Evolutionary conservation across 2,113 vertebrate species (phyloP).

Genomic region (Chunga burmeisteri): DNA sequence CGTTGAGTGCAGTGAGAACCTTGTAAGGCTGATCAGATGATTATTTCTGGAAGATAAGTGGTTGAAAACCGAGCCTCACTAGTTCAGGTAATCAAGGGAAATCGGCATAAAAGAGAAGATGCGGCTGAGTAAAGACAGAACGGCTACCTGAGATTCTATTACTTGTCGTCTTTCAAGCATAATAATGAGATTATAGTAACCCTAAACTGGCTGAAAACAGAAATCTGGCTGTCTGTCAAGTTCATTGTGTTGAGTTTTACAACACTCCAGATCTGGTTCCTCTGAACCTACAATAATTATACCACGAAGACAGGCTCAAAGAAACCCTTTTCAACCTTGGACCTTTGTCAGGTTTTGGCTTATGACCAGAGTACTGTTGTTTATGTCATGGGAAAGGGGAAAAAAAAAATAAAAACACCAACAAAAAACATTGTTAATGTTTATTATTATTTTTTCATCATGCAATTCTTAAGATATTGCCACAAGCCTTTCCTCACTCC

Average conservation of each 20-base stretch:
- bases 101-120: constrained; percentile 77
- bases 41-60: constrained; percentile 86
- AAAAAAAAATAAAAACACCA: background rate
- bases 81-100: constrained; percentile 90
- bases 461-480: background rate
- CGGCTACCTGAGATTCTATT: constrained; percentile 86
- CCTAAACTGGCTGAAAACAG: constrained; percentile 87
- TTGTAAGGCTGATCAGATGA: constrained; percentile 82
- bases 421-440: background rate
- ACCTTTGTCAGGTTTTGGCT: constrained; percentile 65
- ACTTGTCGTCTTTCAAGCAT: constrained; percentile 91
- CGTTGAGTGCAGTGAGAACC: constrained; percentile 76
- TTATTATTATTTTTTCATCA: constrained; percentile 43
- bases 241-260: constrained; percentile 84
- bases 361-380: constrained; percentile 50
- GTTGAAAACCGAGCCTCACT: constrained; percentile 86
- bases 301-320: constrained; percentile 71
- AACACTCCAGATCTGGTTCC: constrained; percentile 82
- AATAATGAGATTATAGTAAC: constrained; percentile 92
- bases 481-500: background rate
- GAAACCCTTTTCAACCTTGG: constrained; percentile 67
- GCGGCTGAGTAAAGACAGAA: constrained; percentile 71
- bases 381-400: constrained; percentile 25
- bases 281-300: constrained; percentile 78
- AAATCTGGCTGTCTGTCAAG: constrained; percentile 88